Base-by-base conservation (phyloP, 2,113 vertebrate species). In the Hippocampus abdominalis region DNA sequence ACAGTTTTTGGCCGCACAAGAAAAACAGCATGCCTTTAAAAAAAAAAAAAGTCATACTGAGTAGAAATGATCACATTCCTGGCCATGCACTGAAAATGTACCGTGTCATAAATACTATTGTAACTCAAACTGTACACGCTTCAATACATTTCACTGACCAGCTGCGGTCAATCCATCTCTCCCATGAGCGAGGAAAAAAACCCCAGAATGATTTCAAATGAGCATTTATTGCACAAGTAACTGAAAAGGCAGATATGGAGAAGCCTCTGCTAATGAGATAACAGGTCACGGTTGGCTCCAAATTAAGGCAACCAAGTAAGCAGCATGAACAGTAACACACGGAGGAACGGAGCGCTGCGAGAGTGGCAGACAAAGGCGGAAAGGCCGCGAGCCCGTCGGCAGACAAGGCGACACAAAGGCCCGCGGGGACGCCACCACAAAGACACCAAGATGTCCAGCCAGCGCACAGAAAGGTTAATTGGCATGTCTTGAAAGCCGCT, bases 391-490 rank as follows among this genome's bases (percentile, higher is more conserved):
- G 85, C 74, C 84, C 56, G 79, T 83, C 81, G 76, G 62, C 84
- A 84, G 88, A 89, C 85, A 76, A 81, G 79, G 70, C 76, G 25
- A 61, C 77, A 88, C 83, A 90, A 90, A 81, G 78, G 79, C 70
- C 73, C 44, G 66, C 21, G 81, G 84, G 85, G 87, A 79, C 86
- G 82, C 82, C 82, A 68, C 85, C 88, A 89, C 87, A 86, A 88
- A 91, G 87, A 88, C 83, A 86, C 84, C 85, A 70, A 83, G 84
- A 87, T 85, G 84, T 88, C 88, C 83, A 82, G 86, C 80, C 79
- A 69, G 80, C 69, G 56, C 39, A 76, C 82, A 90, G 81, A 91
- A 92, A 92, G 91, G 90, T 92, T 93, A 92, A 93, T 91, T 91
- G 92, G 89, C 85, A 89, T 87, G 84, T 89, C 90, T 89, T 89